Conservation (phyloP, 1,140 invertebrate genomes). For the Monochamus saltuarius region DNA sequence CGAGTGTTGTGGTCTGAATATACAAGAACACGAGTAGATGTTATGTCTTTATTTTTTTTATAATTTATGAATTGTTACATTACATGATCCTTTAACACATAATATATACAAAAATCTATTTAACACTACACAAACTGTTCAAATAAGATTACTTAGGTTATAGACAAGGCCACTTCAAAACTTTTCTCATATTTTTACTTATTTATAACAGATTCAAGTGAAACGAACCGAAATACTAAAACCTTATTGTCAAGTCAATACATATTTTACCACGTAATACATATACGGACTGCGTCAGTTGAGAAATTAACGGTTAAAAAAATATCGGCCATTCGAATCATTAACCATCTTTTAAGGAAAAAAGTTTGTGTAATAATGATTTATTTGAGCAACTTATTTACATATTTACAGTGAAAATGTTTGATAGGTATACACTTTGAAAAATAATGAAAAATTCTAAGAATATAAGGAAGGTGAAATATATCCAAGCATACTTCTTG, state of each 20-base stretch:
- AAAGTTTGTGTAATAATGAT: slow-evolving; percentile 25
- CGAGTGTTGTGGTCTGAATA: too few species aligned
- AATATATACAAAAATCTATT: slow-evolving; percentile 37
- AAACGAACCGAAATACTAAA: background rate
- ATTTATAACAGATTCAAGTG: background rate
- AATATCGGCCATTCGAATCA: slow-evolving; percentile 25
- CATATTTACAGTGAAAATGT: slow-evolving; percentile 37
- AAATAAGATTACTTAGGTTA: slow-evolving; percentile 31
- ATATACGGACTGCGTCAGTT: slow-evolving; percentile 1
- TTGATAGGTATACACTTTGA: background rate
- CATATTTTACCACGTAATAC: slow-evolving; percentile 13
- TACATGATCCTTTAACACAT: slow-evolving; percentile 42
- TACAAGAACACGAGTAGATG: background rate
- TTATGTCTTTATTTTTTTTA: slow-evolving; percentile 26
- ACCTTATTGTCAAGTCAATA: slow-evolving; percentile 21
- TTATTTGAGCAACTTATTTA: slow-evolving; percentile 42
- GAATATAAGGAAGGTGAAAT: background rate
- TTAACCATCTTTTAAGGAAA: background rate
- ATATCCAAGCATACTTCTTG: slow-evolving; percentile 3
- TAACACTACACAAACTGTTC: slow-evolving; percentile 27
- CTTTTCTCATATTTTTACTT: slow-evolving; percentile 21
- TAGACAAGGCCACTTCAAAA: slow-evolving; percentile 45
- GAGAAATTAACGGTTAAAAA: background rate
- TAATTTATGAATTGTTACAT: slow-evolving; percentile 37
- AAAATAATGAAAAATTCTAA: background rate